Conservation (phyloP, 2,888 invertebrate species). For the Ornithoptera alexandrae region DNA sequence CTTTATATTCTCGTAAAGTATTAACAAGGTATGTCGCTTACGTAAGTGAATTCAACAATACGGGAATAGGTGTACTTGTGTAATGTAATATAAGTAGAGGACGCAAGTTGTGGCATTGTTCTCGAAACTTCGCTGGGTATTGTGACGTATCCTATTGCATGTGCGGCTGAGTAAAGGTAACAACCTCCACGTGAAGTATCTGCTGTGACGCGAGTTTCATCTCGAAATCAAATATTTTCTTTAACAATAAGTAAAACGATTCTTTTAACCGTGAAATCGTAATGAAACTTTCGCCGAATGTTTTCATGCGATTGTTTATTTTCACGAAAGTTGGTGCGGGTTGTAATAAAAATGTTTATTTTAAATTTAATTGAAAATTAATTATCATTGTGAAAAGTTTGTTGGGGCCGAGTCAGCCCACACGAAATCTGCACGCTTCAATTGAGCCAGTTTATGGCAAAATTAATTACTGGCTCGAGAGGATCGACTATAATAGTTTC, state of each 20-base stretch:
- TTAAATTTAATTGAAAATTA: conserved; percentile 55
- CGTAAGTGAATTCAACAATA: conserved; percentile 72
- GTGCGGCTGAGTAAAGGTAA: conserved; percentile 53
- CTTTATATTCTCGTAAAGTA: not conserved
- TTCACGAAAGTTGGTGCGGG: conserved; percentile 13
- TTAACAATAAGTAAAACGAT: not conserved
- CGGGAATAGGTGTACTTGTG: conserved; percentile 60
- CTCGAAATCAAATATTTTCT: conserved; percentile 25
- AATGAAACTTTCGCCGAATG: conserved; percentile 10
- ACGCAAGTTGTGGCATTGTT: conserved; percentile 71
- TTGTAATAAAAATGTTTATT: conserved; percentile 29
- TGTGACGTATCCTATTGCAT: conserved; percentile 70
- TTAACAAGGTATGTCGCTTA: conserved; percentile 39
- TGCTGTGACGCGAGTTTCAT: conserved; percentile 35
- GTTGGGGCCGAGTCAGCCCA: conserved; percentile 56
- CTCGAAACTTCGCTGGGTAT: conserved; percentile 63
- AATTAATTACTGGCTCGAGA: conserved; percentile 78
- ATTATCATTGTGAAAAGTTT: conserved; percentile 68
- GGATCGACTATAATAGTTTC: conserved; percentile 79
- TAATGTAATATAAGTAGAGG: conserved; percentile 49
- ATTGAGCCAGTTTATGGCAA: conserved; percentile 76
- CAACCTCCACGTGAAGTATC: conserved; percentile 42
- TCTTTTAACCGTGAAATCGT: conserved; percentile 8
- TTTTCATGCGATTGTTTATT: conserved; percentile 18
- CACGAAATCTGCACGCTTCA: conserved; percentile 77